Evolutionary conservation across 2,888 invertebrate genomes (phyloP), one percentile per base, ranked within the genome.

Genomic region (Nephrotoma appendiculata): DNA sequence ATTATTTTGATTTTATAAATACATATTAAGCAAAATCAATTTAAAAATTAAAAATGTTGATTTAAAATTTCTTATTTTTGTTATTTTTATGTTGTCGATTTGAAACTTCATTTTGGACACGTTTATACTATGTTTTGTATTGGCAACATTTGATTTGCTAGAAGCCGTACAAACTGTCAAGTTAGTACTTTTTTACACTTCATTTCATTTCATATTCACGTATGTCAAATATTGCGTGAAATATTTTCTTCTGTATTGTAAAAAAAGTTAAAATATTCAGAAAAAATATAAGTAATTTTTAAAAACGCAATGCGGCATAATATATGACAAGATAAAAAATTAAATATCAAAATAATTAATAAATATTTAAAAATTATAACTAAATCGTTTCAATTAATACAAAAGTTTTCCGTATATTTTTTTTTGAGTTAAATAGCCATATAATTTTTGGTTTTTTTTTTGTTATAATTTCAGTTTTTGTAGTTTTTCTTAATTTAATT

Each of bases 231-330:
- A 71, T 43, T 84, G 84, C 84, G 84, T 84, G 84, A 84, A 84
- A 42, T 84, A 84, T 42, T 41, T 84, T 84, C n/a, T 84, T 84
- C 71, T 42, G 41, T 42, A 84, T 43, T 84, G 45, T 11, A 44
- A 85, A 85, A 83, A 84, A 84, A 85, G 85, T 85, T 85, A 57
- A 86, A 41, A 57, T 86, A 86, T 52, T 86, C 41, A 7, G 31
- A 41, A 31, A 41, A 48, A 41, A 43, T 48, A 41, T 41, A 41
- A 86, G 9, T 41, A 31, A 41, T 57, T 41, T 86, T 52, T 48
- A 42, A 86, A 41, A 86, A 86, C 52, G 86, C 86, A 86, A 86
- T 86, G 86, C 86, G 86, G 86, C 86, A 86, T 44, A 57, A 57
- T 85, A 85, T 85, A 86, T 86, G 86, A 86, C 86, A 86, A 86